A percentile compares a stretch with the other conserved stretches of the same genome.
These are phyloP conservation scores for Cataglyphis albicans DNA, from an alignment of 2,888 invertebrate genomes.

Conservation along the genomic window DNA sequence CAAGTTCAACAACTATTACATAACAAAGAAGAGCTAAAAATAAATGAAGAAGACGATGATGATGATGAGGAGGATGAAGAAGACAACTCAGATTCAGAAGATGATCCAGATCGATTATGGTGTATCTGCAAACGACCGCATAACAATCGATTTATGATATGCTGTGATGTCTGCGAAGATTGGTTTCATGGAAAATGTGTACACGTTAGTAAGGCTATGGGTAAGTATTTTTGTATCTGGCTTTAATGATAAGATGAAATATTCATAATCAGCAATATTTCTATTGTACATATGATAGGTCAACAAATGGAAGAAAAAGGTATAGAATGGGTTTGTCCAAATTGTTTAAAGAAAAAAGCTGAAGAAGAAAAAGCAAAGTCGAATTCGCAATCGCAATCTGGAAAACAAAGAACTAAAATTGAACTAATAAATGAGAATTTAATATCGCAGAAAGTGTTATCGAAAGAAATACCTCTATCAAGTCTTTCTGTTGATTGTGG, in stretches of 20 bases:
- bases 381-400: conserved; percentile 29
- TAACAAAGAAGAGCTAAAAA: conserved; percentile 57
- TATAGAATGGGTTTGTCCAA: conserved; percentile 95
- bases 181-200: conserved; percentile 99
- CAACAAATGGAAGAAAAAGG: conserved; percentile 96
- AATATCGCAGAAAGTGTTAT: not conserved
- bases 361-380: conserved; percentile 74
- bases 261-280: not conserved
- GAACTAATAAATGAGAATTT: conserved; percentile 59
- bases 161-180: conserved; percentile 97
- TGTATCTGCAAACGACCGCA: conserved; percentile 98
- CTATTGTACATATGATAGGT: conserved; percentile 80
- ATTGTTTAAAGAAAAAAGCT: conserved; percentile 89
- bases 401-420: conserved; percentile 58
- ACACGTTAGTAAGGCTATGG: conserved; percentile 96
- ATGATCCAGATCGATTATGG: conserved; percentile 97
- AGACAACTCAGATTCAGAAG: conserved; percentile 92
- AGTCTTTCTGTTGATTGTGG: conserved; percentile 48
- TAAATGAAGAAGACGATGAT: conserved; percentile 84
- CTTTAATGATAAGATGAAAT: not conserved
- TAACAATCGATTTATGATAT: conserved; percentile 98
- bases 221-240: conserved; percentile 81
- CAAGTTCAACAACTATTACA: conserved; percentile 55
- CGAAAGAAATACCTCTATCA: conserved; percentile 43
- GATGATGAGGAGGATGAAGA: conserved; percentile 87